These are phyloP conservation scores for Lottia scabra DNA, from an alignment of 2,888 invertebrate species.

Conservation along the genomic window DNA sequence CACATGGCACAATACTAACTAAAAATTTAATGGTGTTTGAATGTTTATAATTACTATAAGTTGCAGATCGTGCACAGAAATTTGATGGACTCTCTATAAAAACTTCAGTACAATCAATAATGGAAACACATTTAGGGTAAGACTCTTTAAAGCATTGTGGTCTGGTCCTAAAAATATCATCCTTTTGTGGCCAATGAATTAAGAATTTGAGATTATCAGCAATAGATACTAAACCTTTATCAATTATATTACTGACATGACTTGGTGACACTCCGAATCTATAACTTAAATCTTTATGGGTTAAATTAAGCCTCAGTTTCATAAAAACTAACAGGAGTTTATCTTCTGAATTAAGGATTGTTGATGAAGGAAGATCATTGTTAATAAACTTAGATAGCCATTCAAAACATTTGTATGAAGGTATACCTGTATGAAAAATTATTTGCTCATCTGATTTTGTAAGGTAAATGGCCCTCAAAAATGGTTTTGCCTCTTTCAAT, in stretches of 20 bases:
- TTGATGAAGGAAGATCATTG: too few relatives aligned
- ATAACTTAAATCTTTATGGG: not conserved
- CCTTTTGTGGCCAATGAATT: not conserved
- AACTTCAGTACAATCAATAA: constrained; percentile 29
- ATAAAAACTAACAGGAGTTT: not conserved
- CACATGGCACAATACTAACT: constrained; percentile 35
- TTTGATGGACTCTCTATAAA: constrained; percentile 18
- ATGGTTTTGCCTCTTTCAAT: not conserved
- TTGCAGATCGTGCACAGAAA: constrained; percentile 13
- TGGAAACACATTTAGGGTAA: constrained; percentile 18
- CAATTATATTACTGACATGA: not conserved
- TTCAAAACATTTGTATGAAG: not conserved
- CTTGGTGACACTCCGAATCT: not conserved
- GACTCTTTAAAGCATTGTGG: not conserved
- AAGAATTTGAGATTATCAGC: not conserved
- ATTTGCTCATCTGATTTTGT: not conserved
- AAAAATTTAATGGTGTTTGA: constrained; percentile 34
- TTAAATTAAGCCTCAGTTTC: not conserved
- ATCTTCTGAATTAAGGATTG: not conserved
- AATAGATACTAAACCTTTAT: not conserved
- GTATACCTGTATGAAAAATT: not conserved
- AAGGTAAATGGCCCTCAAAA: not conserved
- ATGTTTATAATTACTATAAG: constrained; percentile 18
- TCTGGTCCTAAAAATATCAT: not conserved
- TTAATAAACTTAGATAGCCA: too few relatives aligned